Conservation (phyloP, 1,140 invertebrate genomes). For the Zophobas atratus region DNA sequence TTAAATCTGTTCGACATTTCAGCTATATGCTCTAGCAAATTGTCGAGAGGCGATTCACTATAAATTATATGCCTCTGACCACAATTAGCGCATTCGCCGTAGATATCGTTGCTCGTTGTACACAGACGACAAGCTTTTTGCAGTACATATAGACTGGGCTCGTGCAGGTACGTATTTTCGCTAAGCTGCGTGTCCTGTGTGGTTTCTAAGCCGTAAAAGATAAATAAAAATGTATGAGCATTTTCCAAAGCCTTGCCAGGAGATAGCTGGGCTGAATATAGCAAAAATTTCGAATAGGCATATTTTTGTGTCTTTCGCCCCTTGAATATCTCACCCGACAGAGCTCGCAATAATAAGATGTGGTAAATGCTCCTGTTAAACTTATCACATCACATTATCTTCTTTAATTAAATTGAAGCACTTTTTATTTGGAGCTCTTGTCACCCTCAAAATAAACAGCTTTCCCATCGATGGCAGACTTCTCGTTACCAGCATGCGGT, state of each 20-base stretch:
- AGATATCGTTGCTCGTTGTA: background rate
- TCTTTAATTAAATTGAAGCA: constrained; percentile 21
- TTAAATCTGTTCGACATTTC: no score
- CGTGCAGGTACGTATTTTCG: constrained; percentile 22
- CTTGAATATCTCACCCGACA: background rate
- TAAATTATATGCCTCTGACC: no score
- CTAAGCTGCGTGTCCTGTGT: constrained; percentile 39
- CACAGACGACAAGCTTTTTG: constrained; percentile 40
- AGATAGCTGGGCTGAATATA: no score
- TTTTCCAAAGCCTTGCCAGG: background rate
- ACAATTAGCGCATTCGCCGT: no score
- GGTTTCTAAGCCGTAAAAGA: constrained; percentile 53
- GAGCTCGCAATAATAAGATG: constrained; percentile 1
- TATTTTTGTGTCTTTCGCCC: background rate
- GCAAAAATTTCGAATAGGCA: constrained; percentile 18
- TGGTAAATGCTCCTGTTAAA: constrained; percentile 13
- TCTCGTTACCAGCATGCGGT: no score
- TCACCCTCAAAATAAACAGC: no score
- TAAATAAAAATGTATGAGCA: constrained; percentile 40
- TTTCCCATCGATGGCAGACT: no score
- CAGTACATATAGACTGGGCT: constrained; percentile 43
- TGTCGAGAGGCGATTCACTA: no score
- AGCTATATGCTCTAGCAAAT: no score
- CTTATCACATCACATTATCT: constrained; percentile 6
- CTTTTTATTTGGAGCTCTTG: background rate